Conservation (phyloP, 2,113 vertebrate species). For the Pao palembangensis region DNA sequence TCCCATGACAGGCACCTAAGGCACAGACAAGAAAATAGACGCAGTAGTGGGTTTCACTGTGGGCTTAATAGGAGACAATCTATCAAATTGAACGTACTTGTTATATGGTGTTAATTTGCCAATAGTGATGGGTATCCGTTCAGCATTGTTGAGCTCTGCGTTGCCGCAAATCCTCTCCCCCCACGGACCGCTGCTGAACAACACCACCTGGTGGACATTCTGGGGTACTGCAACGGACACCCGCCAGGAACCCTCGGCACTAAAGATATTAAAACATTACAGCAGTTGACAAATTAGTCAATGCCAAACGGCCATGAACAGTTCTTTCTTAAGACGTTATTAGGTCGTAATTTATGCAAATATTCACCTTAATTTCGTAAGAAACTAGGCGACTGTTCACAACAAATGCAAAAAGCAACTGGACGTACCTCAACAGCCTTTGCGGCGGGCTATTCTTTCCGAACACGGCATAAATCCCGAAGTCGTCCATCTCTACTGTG, state of each 20-base stretch:
- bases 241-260: constrained; percentile 37
- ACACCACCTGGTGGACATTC: constrained; percentile 68
- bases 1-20: constrained; percentile 75
- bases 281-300: neutral
- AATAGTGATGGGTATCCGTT: constrained; percentile 59
- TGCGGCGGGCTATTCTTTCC: constrained; percentile 67
- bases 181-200: constrained; percentile 75
- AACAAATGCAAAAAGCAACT: neutral
- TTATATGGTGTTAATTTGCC: constrained; percentile 74
- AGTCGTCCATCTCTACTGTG: constrained; percentile 60
- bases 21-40: neutral
- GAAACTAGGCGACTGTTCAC: neutral
- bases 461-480: constrained; percentile 69
- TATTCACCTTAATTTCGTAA: neutral
- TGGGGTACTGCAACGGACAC: constrained; percentile 56
- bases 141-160: constrained; percentile 62
- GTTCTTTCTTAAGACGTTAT: neutral
- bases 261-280: neutral
- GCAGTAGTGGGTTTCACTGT: neutral
- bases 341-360: neutral
- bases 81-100: constrained; percentile 46
- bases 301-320: neutral
- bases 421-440: constrained; percentile 61
- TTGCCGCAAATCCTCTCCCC: constrained; percentile 62
- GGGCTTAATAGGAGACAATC: too few species aligned